Conservation (phyloP, 1,140 invertebrate genomes). For the Luehdorfia chinensis region DNA sequence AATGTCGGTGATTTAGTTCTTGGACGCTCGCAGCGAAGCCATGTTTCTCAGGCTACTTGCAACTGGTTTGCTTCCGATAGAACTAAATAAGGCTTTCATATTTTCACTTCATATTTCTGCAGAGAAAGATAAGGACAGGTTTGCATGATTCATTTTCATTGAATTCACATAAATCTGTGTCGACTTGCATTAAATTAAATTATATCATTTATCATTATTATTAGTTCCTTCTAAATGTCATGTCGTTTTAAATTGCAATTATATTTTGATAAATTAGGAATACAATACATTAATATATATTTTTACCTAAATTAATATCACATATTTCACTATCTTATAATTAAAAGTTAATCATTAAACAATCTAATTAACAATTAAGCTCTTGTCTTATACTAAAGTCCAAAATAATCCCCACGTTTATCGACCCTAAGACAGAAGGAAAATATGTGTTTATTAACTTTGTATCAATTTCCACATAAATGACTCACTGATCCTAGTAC, state of each 20-base stretch:
- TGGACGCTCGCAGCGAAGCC: conserved; percentile 34
- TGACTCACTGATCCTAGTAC: conserved; percentile 20
- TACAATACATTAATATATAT: too few species aligned
- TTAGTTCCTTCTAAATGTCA: not conserved
- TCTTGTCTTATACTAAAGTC: not conserved
- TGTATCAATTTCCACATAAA: conserved; percentile 22
- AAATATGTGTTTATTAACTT: conserved; percentile 13
- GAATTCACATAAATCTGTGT: conserved; percentile 22
- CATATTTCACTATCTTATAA: too few species aligned
- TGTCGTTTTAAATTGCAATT: too few species aligned
- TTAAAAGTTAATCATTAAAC: too few species aligned
- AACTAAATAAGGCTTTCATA: conserved; percentile 62
- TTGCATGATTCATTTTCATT: conserved; percentile 25
- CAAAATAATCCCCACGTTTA: conserved; percentile 3
- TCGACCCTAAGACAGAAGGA: conserved; percentile 13
- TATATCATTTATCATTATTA: conserved; percentile 7
- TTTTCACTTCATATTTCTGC: conserved; percentile 51
- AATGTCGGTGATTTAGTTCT: conserved; percentile 60
- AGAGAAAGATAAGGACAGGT: conserved; percentile 18
- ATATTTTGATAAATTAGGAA: too few species aligned
- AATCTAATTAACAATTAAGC: too few species aligned
- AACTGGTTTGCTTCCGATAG: conserved; percentile 59
- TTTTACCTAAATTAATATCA: too few species aligned
- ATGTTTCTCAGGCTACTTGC: conserved; percentile 63
- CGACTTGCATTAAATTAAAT: conserved; percentile 15